These are phyloP conservation scores for Crossaster papposus DNA, from an alignment of 53 echinoderm and acorn worm genomes.

Conservation along the genomic window DNA sequence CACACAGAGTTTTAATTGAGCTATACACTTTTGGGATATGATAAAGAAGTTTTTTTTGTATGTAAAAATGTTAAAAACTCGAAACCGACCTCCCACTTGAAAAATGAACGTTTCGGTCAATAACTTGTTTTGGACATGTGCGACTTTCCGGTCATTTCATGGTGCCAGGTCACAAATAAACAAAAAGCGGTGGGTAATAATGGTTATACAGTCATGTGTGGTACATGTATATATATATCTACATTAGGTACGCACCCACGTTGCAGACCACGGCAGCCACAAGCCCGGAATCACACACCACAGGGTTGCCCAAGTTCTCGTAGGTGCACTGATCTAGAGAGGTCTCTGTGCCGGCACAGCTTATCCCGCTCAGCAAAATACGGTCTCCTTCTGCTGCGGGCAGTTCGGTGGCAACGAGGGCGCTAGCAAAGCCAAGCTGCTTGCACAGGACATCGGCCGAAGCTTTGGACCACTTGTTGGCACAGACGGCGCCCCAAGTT, in stretches of 20 bases:
- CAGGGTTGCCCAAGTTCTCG: constrained; percentile 4
- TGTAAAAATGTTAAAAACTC: too few species aligned
- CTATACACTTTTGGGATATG: too few species aligned
- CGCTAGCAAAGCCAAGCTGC: constrained; percentile 43
- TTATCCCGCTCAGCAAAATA: constrained; percentile 38
- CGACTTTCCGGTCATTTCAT: too few species aligned
- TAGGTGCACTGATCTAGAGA: constrained; percentile 21
- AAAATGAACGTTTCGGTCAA: too few species aligned
- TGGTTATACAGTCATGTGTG: too few species aligned
- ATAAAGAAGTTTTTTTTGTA: too few species aligned
- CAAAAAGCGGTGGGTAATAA: too few species aligned
- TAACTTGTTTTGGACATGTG: too few species aligned
- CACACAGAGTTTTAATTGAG: too few species aligned
- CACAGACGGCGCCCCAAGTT: constrained; percentile 52
- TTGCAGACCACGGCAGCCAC: constrained; percentile 35
- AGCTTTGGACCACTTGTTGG: constrained; percentile 33
- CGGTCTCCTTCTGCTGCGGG: neutral
- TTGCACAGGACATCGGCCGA: constrained; percentile 55
- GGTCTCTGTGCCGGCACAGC: constrained; percentile 15
- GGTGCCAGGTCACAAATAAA: too few species aligned
- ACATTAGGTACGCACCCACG: neutral
- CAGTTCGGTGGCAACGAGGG: neutral
- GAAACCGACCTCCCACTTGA: too few species aligned
- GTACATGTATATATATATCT: too few species aligned
- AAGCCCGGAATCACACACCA: neutral